Conservation (phyloP, 2,113 vertebrate species). For the Pygoscelis adeliae region DNA sequence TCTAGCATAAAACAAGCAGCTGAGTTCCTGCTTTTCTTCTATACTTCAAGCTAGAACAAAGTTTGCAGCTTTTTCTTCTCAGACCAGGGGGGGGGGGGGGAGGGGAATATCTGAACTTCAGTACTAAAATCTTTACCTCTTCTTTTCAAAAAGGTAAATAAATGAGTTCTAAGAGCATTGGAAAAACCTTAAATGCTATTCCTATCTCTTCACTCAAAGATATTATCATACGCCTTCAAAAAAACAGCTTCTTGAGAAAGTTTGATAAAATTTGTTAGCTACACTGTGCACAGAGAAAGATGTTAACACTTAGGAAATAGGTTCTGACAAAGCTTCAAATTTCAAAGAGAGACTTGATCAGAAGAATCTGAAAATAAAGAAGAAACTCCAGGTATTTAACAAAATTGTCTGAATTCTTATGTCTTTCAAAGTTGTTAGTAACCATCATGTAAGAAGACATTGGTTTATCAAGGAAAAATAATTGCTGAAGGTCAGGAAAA, state of each 20-base stretch:
- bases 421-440: not conserved
- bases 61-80: not conserved
- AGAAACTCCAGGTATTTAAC: not conserved
- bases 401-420: not conserved
- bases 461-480: not conserved
- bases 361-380: not conserved
- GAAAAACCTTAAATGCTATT: not conserved
- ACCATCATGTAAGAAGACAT: fast-evolving
- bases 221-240: not conserved
- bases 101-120: not conserved
- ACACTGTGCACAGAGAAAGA: not conserved
- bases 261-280: not conserved
- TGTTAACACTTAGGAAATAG: not conserved
- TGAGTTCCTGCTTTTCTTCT: not conserved
- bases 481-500: not conserved
- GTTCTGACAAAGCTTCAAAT: not conserved
- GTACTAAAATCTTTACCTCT: not conserved
- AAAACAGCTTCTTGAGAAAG: not conserved
- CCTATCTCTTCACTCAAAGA: not conserved
- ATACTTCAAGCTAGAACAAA: not conserved
- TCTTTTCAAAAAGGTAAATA: not conserved
- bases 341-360: not conserved
- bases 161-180: not conserved
- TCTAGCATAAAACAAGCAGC: not conserved
- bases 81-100: fast-evolving